Evolutionary conservation across 2,888 invertebrate species (phyloP).

Genomic region (Athetis lepigone): DNA sequence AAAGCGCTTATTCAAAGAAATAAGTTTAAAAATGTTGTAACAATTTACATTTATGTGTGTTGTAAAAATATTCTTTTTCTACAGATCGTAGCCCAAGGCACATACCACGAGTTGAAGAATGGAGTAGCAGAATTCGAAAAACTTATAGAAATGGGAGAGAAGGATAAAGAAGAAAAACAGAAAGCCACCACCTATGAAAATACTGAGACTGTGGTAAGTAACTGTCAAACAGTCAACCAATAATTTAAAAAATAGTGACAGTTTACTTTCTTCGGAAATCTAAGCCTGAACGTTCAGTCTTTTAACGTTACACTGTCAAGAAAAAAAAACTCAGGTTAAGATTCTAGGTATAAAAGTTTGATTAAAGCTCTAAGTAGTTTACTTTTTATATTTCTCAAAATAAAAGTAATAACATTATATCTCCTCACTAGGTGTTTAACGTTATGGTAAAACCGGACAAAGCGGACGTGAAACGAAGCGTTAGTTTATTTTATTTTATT

Average conservation of each 20-base stretch:
- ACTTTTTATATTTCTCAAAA: not conserved
- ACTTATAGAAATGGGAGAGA: conserved; percentile 82
- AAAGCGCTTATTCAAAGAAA: no score
- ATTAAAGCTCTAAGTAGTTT: no score
- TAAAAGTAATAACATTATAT: conserved; percentile 11
- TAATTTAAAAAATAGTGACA: not conserved
- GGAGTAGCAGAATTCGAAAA: conserved; percentile 82
- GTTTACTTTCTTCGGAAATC: no score
- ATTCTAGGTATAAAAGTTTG: no score
- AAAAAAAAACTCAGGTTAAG: no score
- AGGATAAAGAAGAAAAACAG: conserved; percentile 80
- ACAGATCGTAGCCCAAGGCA: conserved; percentile 90
- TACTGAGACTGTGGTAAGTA: conserved; percentile 77
- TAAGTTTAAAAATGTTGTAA: no score
- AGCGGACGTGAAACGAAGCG: conserved; percentile 74
- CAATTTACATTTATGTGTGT: no score
- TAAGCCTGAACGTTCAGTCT: no score
- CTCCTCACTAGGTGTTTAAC: conserved; percentile 73
- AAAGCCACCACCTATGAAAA: conserved; percentile 76
- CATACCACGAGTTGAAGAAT: conserved; percentile 91
- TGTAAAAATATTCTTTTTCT: not conserved
- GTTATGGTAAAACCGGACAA: conserved; percentile 67
- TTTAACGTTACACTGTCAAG: no score
- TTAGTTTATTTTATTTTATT: conserved; percentile 64
- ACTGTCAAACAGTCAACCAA: not conserved